A percentile compares a stretch with the other conserved stretches of the same genome.
Evolutionary conservation across 2,888 invertebrate genomes (phyloP).

Genomic region (Phyto melanocephala): DNA sequence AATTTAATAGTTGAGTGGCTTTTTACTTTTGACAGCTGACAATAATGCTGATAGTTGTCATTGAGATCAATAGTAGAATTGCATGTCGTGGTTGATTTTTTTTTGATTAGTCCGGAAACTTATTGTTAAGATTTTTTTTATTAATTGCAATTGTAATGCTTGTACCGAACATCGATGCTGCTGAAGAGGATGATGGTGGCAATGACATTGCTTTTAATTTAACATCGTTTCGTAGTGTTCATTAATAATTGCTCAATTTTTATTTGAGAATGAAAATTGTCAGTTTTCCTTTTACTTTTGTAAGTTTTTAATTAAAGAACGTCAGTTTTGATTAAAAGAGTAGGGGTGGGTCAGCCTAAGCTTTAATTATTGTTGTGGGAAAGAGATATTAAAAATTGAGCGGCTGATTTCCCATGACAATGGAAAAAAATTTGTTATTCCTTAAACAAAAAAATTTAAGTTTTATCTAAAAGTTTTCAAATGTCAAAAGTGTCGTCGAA

Average conservation of each 20-base stretch:
- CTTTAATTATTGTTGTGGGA: conserved; percentile 30
- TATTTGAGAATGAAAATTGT: no score
- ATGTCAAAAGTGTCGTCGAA: no score
- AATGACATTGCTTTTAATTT: not conserved
- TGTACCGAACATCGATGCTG: not conserved
- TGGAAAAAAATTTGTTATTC: no score
- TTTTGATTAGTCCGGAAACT: conserved; percentile 27
- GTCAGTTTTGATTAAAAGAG: not conserved
- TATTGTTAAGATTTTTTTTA: conserved; percentile 37
- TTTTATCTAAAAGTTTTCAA: no score
- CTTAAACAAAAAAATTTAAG: no score
- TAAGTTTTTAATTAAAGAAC: not conserved
- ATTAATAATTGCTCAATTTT: no score
- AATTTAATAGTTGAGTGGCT: conserved; percentile 60
- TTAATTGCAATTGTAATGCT: conserved; percentile 48
- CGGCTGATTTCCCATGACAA: no score
- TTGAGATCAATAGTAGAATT: not conserved
- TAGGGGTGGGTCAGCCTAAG: conserved; percentile 8
- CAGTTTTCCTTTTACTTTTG: no score
- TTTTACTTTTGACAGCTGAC: conserved; percentile 55
- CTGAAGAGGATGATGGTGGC: not conserved
- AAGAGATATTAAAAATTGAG: not conserved
- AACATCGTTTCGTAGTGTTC: not conserved
- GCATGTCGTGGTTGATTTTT: not conserved
- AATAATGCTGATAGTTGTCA: conserved; percentile 47